Conservation (phyloP, 1,140 invertebrate species). For the Hermatobates lingyangjiaoensis region DNA sequence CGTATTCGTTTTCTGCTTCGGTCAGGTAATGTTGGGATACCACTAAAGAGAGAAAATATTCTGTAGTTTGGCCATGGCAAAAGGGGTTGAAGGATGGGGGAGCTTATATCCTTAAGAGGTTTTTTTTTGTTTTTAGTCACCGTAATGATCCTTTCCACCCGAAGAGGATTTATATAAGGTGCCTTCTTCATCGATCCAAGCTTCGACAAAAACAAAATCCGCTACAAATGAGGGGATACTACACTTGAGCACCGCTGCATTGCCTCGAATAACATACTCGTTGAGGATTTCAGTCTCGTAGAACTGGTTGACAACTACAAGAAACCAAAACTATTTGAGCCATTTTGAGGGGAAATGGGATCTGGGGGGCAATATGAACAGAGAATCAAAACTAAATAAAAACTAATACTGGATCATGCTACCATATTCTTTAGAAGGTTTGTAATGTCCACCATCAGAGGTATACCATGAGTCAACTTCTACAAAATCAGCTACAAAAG, state of each 20-base stretch:
- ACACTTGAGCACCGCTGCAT: constrained; percentile 79
- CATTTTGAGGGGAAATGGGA: too few relatives aligned
- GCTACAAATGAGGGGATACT: constrained; percentile 80
- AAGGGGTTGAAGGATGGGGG: too few relatives aligned
- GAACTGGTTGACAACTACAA: constrained; percentile 51
- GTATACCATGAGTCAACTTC: constrained; percentile 70
- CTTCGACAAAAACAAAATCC: constrained; percentile 73
- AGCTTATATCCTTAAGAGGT: neutral
- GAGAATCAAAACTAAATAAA: too few relatives aligned
- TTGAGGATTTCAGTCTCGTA: constrained; percentile 81
- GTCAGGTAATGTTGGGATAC: constrained; percentile 78
- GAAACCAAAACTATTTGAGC: too few relatives aligned
- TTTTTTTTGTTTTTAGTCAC: too few relatives aligned
- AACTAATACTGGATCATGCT: too few relatives aligned
- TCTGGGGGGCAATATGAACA: too few relatives aligned
- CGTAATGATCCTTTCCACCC: neutral
- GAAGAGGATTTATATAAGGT: constrained; percentile 24
- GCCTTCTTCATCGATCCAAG: constrained; percentile 66
- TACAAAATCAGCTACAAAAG: constrained; percentile 80
- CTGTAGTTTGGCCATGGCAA: too few relatives aligned
- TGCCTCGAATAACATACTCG: constrained; percentile 35
- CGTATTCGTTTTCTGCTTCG: constrained; percentile 77
- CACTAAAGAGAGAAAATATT: constrained; percentile 37
- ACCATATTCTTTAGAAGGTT: neutral
- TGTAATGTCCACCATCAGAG: constrained; percentile 27